These are phyloP conservation scores for Charadrius vociferus DNA, from an alignment of 2,113 vertebrate genomes.

Conservation along the genomic window DNA sequence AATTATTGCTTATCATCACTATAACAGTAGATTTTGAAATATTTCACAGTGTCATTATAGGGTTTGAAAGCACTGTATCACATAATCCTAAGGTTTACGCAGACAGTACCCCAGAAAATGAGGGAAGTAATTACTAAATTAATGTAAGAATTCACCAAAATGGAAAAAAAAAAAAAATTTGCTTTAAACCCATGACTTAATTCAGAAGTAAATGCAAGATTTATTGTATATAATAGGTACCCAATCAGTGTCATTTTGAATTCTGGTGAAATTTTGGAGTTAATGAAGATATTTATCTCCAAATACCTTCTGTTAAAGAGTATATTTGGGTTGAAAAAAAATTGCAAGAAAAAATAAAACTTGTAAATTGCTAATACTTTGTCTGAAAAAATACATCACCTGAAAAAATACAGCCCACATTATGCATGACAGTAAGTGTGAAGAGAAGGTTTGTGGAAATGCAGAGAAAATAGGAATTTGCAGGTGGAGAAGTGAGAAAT, in stretches of 20 bases:
- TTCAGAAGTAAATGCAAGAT: background rate
- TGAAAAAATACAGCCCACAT: background rate
- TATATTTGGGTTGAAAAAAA: background rate
- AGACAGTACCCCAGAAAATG: background rate
- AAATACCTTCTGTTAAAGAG: background rate
- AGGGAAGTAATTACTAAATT: background rate
- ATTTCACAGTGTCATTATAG: background rate
- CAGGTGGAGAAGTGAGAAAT: background rate
- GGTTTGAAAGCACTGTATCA: background rate
- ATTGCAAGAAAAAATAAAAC: background rate
- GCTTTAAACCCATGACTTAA: background rate
- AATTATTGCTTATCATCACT: background rate
- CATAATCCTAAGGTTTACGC: background rate
- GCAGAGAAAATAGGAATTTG: background rate
- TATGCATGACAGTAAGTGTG: fast-evolving
- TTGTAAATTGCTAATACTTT: background rate
- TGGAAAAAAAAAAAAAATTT: background rate
- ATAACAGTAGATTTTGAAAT: background rate
- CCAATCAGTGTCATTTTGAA: background rate
- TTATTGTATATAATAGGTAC: background rate
- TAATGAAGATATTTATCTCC: background rate
- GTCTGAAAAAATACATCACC: background rate
- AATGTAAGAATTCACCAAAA: background rate
- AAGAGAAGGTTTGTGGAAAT: background rate
- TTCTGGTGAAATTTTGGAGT: background rate